A percentile compares a stretch with the other conserved stretches of the same genome.
phyloP scores from a whole-genome alignment of 2,113 vertebrate species.

The Ariopsis seemanni region DNA sequence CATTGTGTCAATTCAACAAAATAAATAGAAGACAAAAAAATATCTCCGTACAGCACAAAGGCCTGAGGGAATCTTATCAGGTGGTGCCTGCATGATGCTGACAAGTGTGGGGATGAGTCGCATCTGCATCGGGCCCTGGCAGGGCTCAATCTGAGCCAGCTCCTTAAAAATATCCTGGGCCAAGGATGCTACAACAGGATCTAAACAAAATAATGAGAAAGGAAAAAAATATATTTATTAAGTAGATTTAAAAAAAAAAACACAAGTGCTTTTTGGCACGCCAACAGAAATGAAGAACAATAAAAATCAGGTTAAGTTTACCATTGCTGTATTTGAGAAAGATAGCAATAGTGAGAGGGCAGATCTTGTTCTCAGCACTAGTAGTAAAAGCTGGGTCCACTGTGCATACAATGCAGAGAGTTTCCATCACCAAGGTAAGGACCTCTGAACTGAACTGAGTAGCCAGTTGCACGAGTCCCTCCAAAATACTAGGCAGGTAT shows the following conservation, averaged over 20 bases:
- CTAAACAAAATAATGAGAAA: constrained; percentile 64
- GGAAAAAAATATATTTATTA: not conserved
- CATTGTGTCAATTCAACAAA: not conserved
- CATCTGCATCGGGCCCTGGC: constrained; percentile 96
- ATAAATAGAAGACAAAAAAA: not conserved
- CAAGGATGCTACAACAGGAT: constrained; percentile 95
- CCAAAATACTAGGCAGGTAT: constrained; percentile 93
- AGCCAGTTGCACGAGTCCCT: constrained; percentile 91
- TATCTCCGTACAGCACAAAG: constrained; percentile 88
- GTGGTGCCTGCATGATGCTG: constrained; percentile 98
- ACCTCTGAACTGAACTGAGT: constrained; percentile 97
- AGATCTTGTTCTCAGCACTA: constrained; percentile 93
- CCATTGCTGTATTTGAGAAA: constrained; percentile 98
- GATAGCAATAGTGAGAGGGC: constrained; percentile 96
- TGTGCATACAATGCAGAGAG: constrained; percentile 92
- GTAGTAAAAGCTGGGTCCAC: constrained; percentile 91
- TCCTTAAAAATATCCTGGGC: constrained; percentile 99
- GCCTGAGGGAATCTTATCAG: constrained; percentile 94
- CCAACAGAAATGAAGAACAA: not conserved
- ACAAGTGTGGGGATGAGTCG: constrained; percentile 94
- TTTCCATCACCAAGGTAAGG: constrained; percentile 97
- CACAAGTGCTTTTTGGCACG: not conserved
- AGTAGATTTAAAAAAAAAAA: not conserved
- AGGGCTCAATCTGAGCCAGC: constrained; percentile 93
- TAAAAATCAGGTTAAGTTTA: constrained; percentile 57